Base-by-base conservation (phyloP, 2,113 vertebrate genomes). In the Labrus mixtus region DNA sequence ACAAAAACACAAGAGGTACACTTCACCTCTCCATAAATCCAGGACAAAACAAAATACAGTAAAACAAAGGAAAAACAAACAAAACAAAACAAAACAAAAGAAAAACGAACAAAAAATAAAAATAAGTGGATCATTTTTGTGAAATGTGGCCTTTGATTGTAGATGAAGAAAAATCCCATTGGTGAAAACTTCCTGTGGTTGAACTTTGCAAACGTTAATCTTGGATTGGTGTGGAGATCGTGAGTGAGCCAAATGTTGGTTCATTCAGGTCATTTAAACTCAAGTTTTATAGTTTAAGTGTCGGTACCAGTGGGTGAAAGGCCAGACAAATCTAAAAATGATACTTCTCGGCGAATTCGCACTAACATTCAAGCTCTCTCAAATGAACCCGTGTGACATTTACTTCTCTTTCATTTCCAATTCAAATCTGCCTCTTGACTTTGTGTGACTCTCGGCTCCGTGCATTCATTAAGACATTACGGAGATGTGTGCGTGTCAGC, bases 381-480 rank as follows among this genome's bases (percentile, higher is more conserved):
- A n/a, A 10, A n/a, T 51, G 48, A 51, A 51, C 48, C 20, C 5
- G 9, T 51, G 48, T 60, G 43, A 58, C 50, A 66, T 60, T 56
- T 7, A 59, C 20, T 61, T 29, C n/a, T 68, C 59, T 73, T 23
- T 45, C 23, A n/a, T 57, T 3, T 41, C 20, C 5, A 58, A 22
- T 58, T 19, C 10, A 12, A n/a, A 65, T 17, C 15, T 39, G 2
- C 29, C 23, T 19, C 22, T 20, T 51, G 48, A 51, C 48, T 51
- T 51, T 20, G 19, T 51, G 17, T 51, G 19, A 51, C 48, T 51
- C 48, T 8, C 46, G 19, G 46, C 15, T 48, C 46, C 7, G 16
- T 19, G 46, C 46, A 48, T 48, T 48, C 48, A 20, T 51, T n/a
- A 51, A n/a, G 10, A 72, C 71, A 16, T 51, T 45, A 56, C 20